Base-by-base conservation (phyloP, 2,888 invertebrate genomes). In the Heterodera filipjevi region DNA sequence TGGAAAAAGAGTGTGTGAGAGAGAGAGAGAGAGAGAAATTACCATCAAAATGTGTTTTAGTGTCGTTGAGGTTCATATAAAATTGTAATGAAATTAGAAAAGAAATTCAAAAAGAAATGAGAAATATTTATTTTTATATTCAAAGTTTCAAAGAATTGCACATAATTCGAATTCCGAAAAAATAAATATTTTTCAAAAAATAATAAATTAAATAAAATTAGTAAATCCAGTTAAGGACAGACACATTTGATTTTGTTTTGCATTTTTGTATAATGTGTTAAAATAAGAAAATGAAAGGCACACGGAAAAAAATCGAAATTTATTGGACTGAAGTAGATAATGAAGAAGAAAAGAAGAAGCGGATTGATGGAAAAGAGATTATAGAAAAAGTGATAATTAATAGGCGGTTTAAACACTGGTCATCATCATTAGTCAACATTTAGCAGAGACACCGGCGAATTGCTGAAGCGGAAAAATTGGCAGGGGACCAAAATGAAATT, bases 261-360 rank as follows among this genome's bases (percentile, higher is more conserved):
- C 30, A 32, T 33, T n/a, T 35, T 32, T 68, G 14, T n/a, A 6
- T 32, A 66, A 66, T 66, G 68, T 35, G 68, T 66, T n/a, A n/a
- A 66, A n/a, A 66, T 66, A 33, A 33, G 32, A 33, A 68, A 27
- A 59, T 59, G 59, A 59, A 59, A 59, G 59, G 59, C 59, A 59
- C 59, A 27, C 27, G n/a, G n/a, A 59, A n/a, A 59, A 59, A 59
- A 59, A 27, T n/a, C n/a, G n/a, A n/a, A 27, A 59, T 27, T 59
- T 59, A 59, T 59, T 59, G 59, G 59, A 59, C 35, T 68, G 32
- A 33, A 66, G 30, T 66, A 66, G 66, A 66, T 66, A 30, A 66
- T 27, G 66, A 22, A 16, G 68, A 35, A 19, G 32, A 3, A n/a
- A n/a, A 66, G 32, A 66, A 66, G 27, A 66, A 27, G 27, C 22